These are phyloP conservation scores for Lithophane ornitopus DNA, from an alignment of 2,888 invertebrate genomes.

Conservation along the genomic window DNA sequence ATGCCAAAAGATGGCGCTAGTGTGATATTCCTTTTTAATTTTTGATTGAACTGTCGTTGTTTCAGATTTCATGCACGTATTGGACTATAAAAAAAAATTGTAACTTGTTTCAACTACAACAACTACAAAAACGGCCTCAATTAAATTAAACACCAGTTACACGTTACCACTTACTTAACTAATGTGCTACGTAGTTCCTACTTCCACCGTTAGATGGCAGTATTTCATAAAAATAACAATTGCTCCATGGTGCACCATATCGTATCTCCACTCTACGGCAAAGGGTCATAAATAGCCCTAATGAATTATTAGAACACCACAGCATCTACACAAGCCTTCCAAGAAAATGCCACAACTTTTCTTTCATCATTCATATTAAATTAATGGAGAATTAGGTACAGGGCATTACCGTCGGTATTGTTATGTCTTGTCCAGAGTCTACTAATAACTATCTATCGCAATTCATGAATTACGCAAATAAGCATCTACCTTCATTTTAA, in stretches of 20 bases:
- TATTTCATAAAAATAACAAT: neutral
- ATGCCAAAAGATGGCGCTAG: neutral
- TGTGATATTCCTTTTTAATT: no score
- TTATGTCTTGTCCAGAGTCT: neutral
- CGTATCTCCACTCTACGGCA: neutral
- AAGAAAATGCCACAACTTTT: neutral
- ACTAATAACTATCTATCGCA: neutral
- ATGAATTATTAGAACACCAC: neutral
- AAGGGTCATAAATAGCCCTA: neutral
- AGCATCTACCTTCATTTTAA: neutral
- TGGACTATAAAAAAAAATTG: neutral
- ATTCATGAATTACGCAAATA: neutral
- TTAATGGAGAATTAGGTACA: neutral
- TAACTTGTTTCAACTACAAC: neutral
- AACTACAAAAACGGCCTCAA: neutral
- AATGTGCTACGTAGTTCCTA: slow-evolving; percentile 4
- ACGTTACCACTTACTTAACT: neutral
- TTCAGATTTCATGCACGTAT: neutral
- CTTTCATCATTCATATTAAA: neutral
- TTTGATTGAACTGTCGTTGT: no score
- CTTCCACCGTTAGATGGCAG: slow-evolving; percentile 25
- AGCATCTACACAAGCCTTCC: neutral
- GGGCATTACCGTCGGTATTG: neutral
- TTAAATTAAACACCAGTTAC: neutral
- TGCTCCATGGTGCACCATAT: neutral